Percentiles rank a stretch among this genome's conserved stretches.
These are phyloP conservation scores for Prosapia bicincta DNA, from an alignment of 2,888 invertebrate genomes.

Conservation along the genomic window DNA sequence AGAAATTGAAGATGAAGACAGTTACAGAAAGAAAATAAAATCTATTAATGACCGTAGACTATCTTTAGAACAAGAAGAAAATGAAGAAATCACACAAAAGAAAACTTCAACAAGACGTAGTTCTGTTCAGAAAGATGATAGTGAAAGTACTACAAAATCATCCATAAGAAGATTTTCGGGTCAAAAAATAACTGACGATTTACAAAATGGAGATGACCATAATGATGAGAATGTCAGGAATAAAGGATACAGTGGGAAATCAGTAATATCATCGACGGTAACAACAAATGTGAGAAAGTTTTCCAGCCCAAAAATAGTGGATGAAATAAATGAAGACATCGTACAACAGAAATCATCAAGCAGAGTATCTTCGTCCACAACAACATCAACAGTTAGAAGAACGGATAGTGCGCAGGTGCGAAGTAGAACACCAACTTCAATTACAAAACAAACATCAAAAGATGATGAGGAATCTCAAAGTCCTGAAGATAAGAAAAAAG, in stretches of 20 bases:
- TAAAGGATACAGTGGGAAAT: neutral
- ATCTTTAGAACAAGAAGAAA: neutral
- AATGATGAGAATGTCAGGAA: neutral
- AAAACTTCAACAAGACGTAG: constrained; percentile 14
- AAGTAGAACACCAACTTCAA: constrained; percentile 13
- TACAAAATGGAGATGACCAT: constrained; percentile 8
- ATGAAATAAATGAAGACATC: neutral
- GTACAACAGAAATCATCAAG: neutral
- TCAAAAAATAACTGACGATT: constrained; percentile 3
- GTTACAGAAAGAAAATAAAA: constrained; percentile 1
- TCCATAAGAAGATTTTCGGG: constrained; percentile 7
- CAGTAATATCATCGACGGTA: neutral
- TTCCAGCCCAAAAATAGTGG: constrained; percentile 5
- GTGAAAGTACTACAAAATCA: constrained; percentile 17
- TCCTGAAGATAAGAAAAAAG: constrained; percentile 35
- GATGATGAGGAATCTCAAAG: constrained; percentile 42
- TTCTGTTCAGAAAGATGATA: constrained; percentile 28
- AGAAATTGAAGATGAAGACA: constrained; percentile 31
- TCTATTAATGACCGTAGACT: neutral
- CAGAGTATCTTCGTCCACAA: neutral
- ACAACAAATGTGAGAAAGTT: constrained; percentile 14
- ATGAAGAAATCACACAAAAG: constrained; percentile 19
- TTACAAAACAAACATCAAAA: constrained; percentile 32
- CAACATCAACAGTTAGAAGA: neutral
- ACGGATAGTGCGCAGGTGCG: neutral